phyloP scores from a whole-genome alignment of 1,140 invertebrate genomes.

The Sminthurinus signatus region DNA sequence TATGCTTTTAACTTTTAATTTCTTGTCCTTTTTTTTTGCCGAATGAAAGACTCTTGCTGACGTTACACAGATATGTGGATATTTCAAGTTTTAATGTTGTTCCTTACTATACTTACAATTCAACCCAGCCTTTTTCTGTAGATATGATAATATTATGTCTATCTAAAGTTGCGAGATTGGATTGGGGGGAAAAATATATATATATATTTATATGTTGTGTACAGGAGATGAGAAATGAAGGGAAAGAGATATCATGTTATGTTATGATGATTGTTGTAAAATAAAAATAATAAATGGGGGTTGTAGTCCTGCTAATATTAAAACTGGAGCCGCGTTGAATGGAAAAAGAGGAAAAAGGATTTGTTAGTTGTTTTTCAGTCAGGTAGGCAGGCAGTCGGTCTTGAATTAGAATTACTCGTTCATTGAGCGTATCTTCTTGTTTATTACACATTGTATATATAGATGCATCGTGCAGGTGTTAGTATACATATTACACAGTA shows the following conservation, averaged over 20 bases:
- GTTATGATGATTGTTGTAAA: neutral
- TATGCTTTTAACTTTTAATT: too few relatives aligned
- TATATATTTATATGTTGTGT: neutral
- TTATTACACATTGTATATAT: neutral
- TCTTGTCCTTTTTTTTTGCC: too few relatives aligned
- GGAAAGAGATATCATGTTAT: neutral
- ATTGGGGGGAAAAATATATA: neutral
- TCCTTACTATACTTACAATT: too few relatives aligned
- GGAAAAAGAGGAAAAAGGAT: neutral
- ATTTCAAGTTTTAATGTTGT: too few relatives aligned
- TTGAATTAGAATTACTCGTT: neutral
- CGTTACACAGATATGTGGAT: too few relatives aligned
- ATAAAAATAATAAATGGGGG: neutral
- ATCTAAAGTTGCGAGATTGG: neutral
- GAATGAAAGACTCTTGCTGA: too few relatives aligned
- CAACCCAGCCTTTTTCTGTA: too few relatives aligned
- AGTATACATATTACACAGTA: neutral
- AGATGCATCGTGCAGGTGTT: neutral
- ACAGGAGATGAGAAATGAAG: neutral
- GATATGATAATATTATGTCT: neutral
- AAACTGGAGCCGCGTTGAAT: slow-evolving; percentile 9
- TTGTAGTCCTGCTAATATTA: neutral
- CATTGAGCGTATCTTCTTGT: neutral
- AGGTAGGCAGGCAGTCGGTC: neutral
- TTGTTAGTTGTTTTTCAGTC: neutral